Conservation (phyloP, 1,140 invertebrate species). For the Anastrepha ludens region DNA sequence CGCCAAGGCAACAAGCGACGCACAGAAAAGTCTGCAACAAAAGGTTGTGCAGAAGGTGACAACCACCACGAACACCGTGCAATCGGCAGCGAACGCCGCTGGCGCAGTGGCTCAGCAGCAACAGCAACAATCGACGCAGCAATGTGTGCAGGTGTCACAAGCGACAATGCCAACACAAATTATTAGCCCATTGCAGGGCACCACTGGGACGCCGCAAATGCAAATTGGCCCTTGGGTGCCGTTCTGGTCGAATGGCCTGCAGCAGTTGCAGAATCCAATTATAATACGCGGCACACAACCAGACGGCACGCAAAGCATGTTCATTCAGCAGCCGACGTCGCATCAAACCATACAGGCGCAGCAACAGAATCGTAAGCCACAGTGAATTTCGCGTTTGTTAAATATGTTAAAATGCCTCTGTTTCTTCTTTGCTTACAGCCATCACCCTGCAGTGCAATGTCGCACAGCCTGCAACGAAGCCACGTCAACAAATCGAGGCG, state of each 20-base stretch:
- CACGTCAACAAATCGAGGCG: slow-evolving; percentile 67
- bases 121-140: slow-evolving; percentile 75
- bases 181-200: slow-evolving; percentile 79
- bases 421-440: slow-evolving; percentile 60
- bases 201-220: slow-evolving; percentile 78
- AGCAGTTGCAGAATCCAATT: slow-evolving; percentile 86
- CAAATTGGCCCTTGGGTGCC: slow-evolving; percentile 81
- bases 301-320: slow-evolving; percentile 83
- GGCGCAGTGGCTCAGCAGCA: slow-evolving; percentile 66
- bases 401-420: neutral
- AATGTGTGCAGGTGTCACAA: slow-evolving; percentile 81
- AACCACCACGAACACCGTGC: slow-evolving; percentile 72
- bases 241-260: slow-evolving; percentile 81
- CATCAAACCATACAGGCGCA: slow-evolving; percentile 69
- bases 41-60: slow-evolving; percentile 78
- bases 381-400: neutral
- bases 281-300: slow-evolving; percentile 88
- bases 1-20: slow-evolving; percentile 58
- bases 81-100: slow-evolving; percentile 62
- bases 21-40: slow-evolving; percentile 74
- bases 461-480: slow-evolving; percentile 68
- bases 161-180: slow-evolving; percentile 79
- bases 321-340: slow-evolving; percentile 86
- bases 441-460: slow-evolving; percentile 73
- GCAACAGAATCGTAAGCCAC: slow-evolving; percentile 71